Conservation (phyloP, 1,140 invertebrate species). For the Ephestia elutella region DNA sequence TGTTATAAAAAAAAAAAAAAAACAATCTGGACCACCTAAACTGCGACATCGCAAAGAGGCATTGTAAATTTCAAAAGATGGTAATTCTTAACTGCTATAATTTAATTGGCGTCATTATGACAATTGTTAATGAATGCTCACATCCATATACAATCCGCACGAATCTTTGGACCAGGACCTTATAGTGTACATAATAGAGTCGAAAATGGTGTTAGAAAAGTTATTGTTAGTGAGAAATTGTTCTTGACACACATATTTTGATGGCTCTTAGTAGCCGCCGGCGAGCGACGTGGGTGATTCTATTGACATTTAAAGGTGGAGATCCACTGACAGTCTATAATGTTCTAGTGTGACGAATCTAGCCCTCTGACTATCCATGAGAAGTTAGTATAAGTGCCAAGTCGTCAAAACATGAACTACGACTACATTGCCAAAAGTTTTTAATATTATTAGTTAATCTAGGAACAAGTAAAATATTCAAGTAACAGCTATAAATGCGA, state of each 20-base stretch:
- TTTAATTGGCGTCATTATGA: not conserved
- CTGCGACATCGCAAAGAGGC: not conserved
- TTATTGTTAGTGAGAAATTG: conserved; percentile 11
- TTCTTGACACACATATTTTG: conserved; percentile 29
- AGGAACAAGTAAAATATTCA: no score
- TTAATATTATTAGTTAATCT: no score
- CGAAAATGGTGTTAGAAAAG: not conserved
- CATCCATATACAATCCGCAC: not conserved
- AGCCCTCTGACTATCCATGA: no score
- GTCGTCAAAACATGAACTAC: no score
- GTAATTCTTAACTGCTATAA: not conserved
- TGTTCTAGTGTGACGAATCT: no score
- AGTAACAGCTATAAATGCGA: no score
- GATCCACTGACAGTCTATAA: not conserved
- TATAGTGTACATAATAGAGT: not conserved
- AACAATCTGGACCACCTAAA: not conserved
- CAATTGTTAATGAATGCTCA: not conserved
- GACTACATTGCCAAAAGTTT: no score
- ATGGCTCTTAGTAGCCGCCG: conserved; percentile 15
- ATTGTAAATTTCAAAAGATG: not conserved
- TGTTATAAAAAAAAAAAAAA: no score
- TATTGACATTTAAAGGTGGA: conserved; percentile 21
- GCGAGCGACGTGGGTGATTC: conserved; percentile 19
- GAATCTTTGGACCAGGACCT: not conserved
- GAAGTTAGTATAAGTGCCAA: no score